Percentiles rank a stretch among this genome's conserved stretches.
These are phyloP conservation scores for Calcarius ornatus DNA, from an alignment of 2,113 vertebrate genomes.

Conservation along the genomic window DNA sequence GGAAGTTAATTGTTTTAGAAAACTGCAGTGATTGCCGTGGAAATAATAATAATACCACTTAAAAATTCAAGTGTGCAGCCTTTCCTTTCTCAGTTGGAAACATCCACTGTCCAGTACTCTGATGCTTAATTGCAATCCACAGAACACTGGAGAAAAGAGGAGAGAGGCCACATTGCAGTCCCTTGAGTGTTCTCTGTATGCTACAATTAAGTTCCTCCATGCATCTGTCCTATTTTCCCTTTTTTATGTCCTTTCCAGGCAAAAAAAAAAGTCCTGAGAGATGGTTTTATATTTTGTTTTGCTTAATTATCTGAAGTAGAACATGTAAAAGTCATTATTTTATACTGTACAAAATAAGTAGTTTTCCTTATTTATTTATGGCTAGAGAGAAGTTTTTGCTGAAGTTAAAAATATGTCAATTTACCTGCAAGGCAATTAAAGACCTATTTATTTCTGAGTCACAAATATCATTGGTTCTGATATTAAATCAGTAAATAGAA, in stretches of 20 bases:
- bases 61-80: background rate
- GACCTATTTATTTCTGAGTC: background rate
- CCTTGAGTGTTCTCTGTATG: background rate
- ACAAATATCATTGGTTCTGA: background rate
- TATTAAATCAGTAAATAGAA: background rate
- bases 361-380: background rate
- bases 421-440: constrained; percentile 6
- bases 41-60: background rate
- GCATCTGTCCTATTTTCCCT: constrained; percentile 14
- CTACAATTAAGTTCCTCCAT: constrained; percentile 4
- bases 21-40: background rate
- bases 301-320: background rate
- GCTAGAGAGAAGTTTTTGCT: background rate
- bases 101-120: background rate
- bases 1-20: background rate
- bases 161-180: background rate
- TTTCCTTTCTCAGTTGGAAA: constrained; percentile 3
- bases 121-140: background rate
- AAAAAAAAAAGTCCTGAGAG: background rate
- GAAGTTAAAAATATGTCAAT: background rate
- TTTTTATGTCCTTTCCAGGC: background rate
- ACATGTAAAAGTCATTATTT: background rate
- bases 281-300: background rate
- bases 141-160: background rate
- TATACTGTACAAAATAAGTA: background rate